Evolutionary conservation across 2,797 vertebrate genomes (phyloP), one percentile per base, ranked within the genome.

Genomic region (Melanotaenia parkinsoni): DNA sequence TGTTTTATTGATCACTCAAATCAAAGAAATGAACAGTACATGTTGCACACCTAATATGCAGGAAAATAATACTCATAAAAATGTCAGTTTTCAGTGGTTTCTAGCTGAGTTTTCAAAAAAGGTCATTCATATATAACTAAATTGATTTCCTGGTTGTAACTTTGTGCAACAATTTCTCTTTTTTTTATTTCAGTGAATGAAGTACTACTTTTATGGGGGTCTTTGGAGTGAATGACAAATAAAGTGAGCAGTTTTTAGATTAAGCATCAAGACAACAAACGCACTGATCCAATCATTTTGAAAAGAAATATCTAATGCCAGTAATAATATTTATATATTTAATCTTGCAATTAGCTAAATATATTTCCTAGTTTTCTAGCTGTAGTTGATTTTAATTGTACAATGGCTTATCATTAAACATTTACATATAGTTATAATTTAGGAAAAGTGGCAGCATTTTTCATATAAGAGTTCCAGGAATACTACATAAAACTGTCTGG

Each of bases 391-490:
- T 45, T 18, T 45, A 45, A 45, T 45, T 45, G 43, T 20, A 45
- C 43, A 43, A 1, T 18, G 40, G 5, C 7, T 33, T 33, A 7
- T 8, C 32, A 18, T 14, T 14, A 50, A 4, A n/a, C 14, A 24
- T 53, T 16, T 61, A 26, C 16, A 7, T 38, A 35, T 26, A 58
- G 26, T 5, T 38, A 10, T 45, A n/a, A 40, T 68, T 24, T 33
- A 35, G 20, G 20, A 22, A 47, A 50, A 35, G 26, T 37, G 18
- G 9, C 18, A 18, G 6, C 18, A 16, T 47, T 45, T 45, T 45
- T 47, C 18, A 32, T 66, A 50, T 26, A 30, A 16, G 24, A 56
- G 26, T 14, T 74, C 18, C 65, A 75, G 53, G 12, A 32, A 22
- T 45, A 38, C 65, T 22, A 38, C 16, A 14, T 38, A 9, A 11